A percentile compares a stretch with the other conserved stretches of the same genome.
Conservation (phyloP, 2,797 vertebrate genomes). For the Tiaroga cobitis region DNA sequence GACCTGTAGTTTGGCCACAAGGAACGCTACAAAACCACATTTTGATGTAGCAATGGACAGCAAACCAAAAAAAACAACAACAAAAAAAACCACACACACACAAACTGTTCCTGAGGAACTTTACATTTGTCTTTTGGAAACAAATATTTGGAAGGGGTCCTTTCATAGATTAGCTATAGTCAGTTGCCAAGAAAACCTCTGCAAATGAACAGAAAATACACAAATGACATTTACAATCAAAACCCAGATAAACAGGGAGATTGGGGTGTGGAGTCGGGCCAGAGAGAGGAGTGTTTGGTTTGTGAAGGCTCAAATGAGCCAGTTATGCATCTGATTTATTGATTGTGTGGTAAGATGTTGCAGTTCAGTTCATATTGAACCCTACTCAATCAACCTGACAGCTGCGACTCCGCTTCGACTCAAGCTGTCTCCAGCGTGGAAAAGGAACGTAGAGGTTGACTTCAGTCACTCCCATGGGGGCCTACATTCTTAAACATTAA, state of each 20-base stretch:
- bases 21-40: background rate
- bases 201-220: conserved; percentile 14
- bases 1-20: background rate
- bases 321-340: conserved; percentile 54
- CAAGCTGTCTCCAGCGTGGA: conserved; percentile 35
- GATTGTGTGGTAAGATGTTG: conserved; percentile 54
- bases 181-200: conserved; percentile 26
- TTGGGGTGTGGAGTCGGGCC: background rate
- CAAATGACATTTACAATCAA: conserved; percentile 34
- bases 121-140: conserved; percentile 1
- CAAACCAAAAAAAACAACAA: background rate
- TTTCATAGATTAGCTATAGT: conserved; percentile 14
- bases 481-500: conserved; percentile 3
- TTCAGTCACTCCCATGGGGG: conserved; percentile 19
- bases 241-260: conserved; percentile 10
- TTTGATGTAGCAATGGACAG: background rate
- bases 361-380: conserved; percentile 60
- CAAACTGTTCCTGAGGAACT: background rate
- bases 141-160: background rate
- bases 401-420: conserved; percentile 36
- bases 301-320: conserved; percentile 42
- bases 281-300: conserved; percentile 11
- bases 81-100: too few relatives aligned
- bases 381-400: conserved; percentile 57
- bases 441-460: conserved; percentile 13